Evolutionary conservation across 2,888 invertebrate species (phyloP), one percentile per base, ranked within the genome.

Genomic region (Escarpia spicata): DNA sequence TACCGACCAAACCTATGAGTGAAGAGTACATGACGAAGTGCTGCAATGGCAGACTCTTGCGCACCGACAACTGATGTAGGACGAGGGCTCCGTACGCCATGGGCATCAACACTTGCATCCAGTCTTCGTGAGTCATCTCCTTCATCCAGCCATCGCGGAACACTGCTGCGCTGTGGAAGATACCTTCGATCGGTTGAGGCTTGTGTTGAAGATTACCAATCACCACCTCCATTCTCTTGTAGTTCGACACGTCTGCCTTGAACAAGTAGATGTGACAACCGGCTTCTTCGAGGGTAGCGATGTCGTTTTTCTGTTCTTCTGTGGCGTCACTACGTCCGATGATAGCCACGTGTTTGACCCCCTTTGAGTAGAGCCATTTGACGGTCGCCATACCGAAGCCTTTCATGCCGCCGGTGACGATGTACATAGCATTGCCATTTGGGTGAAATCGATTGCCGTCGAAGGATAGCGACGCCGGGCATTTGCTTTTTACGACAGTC

Each of bases 21-120:
- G 91, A 91, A 0, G 91, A 91, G 44, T 91, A 44, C 37, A 31
- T 91, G 91, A 91, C 91, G 37, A 91, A 91, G 44, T 91, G 91
- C 19, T 91, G 12, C 91, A 91, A 37, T 8, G 43, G 43, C 75
- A 75, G 75, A 26, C n/a, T 75, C 19, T 91, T 44, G 43, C 44
- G 43, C 43, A 91, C 0, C 0, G 91, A 43, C 91, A 91, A 43
- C 2, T 91, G 43, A 43, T 91, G 91, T 15, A 91, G 91, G 37
- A 43, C 44, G 43, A 43, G 19, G 91, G 26, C 19, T 15, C 91
- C 91, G 43, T 91, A 43, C 31, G 44, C 91, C n/a, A 37, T 91
- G 3, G 91, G 91, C 43, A 91, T 91, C 15, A 91, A 37, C 4
- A 44, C 91, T 15, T 91, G 19, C 44, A 43, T 44, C 43, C 43